Evolutionary conservation across 2,113 vertebrate species (phyloP), one percentile per base, ranked within the genome.

Genomic region (Piprites chloris): DNA sequence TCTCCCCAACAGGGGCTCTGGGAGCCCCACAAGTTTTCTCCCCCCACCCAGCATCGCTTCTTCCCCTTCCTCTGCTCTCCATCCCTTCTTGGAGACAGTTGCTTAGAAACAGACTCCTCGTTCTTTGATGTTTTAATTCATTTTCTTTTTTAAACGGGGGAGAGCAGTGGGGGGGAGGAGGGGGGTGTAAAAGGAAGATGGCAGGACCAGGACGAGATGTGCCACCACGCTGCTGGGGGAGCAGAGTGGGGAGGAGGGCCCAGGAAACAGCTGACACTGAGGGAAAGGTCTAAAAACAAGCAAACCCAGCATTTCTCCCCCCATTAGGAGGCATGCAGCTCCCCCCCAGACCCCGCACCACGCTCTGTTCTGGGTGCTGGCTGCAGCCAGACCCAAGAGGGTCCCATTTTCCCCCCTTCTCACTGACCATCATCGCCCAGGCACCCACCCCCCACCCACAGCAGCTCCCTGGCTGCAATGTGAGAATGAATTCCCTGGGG

Each of bases 1-100:
- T n/a, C 18, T 9, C 39, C 14, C 9, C 28, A 28, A n/a, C 0
- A 5, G 52, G 21, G n/a, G 42, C 30, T 53, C n/a, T 47, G 73
- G 49, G 52, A 69, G 33, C 50, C 72, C 73, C 78, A 23, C 23
- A 56, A 78, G 11, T 85, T 92, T 82, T 58, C n/a, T 77, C 49
- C 58, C 32, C 58, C 32, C 49, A 4, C 66, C n/a, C 59, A 12
- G 8, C 8, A 3, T 21, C 8, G 15, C 50, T 14, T 28, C 55
- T 46, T 27, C 65, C 62, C 44, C 27, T 47, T 47, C 68, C 82
- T 8, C 58, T 33, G 28, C 58, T 85, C 74, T 41, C 71, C 69
- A 27, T 69, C 78, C 89, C 77, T 42, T 1, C 81, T 56, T 85
- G 87, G 87, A 95, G 87, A 91, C 91, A 42, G 95, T 96, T 97